phyloP scores from a whole-genome alignment of 2,113 vertebrate genomes.

The Chamaetylas fuelleborni region DNA sequence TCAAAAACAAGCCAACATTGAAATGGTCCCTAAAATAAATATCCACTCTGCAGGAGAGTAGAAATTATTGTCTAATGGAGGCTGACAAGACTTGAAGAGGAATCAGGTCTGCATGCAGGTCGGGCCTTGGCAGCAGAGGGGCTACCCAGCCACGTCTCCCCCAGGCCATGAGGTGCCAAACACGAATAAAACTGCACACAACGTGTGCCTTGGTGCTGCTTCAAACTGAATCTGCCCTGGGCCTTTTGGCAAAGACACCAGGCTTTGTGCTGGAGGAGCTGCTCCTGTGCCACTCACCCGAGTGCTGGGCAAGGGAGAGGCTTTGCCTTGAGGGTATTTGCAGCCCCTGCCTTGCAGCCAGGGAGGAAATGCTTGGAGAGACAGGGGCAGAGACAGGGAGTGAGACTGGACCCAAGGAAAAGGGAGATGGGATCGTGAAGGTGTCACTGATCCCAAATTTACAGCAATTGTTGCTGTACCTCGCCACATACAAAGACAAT shows the following conservation, averaged over 20 bases:
- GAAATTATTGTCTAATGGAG: neutral
- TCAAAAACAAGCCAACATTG: neutral
- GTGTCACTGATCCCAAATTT: neutral
- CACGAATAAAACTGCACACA: neutral
- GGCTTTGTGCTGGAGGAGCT: neutral
- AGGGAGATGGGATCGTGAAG: neutral
- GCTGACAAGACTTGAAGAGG: neutral
- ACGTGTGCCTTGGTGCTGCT: neutral
- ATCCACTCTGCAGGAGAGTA: neutral
- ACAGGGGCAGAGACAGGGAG: accelerated
- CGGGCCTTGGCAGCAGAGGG: neutral
- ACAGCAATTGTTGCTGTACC: neutral
- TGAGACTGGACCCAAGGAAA: neutral
- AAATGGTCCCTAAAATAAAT: neutral
- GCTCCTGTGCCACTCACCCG: neutral
- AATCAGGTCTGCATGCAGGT: neutral
- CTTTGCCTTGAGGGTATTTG: accelerated
- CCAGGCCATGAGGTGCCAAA: neutral
- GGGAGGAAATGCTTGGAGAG: neutral
- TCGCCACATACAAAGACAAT: neutral
- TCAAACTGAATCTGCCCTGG: neutral
- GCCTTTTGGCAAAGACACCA: neutral
- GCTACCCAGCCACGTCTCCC: neutral
- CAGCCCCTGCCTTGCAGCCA: neutral
- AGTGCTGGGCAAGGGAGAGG: neutral